These are phyloP conservation scores for Myxocyprinus asiaticus DNA, from an alignment of 2,113 vertebrate species.

Conservation along the genomic window DNA sequence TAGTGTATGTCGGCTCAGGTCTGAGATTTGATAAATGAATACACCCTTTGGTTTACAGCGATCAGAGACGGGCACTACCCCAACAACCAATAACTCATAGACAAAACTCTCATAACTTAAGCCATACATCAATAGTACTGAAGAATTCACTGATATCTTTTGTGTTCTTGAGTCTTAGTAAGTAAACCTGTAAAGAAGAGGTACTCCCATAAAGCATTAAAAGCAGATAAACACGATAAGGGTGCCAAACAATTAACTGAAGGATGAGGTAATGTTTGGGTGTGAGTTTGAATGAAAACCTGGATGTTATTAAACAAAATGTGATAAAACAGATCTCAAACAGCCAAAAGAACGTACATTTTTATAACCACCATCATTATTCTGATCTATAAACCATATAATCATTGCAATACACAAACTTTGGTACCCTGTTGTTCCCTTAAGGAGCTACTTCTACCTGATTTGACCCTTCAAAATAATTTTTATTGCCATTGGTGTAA, in stretches of 20 bases:
- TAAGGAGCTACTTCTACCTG: too few species aligned
- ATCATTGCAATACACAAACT: too few species aligned
- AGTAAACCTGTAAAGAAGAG: background rate
- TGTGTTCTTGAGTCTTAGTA: background rate
- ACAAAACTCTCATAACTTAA: slow-evolving; percentile 1
- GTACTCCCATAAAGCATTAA: background rate
- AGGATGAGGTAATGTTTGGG: slow-evolving; percentile 9
- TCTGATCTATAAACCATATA: too few species aligned
- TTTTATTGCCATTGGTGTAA: too few species aligned
- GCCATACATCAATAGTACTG: background rate
- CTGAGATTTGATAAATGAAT: slow-evolving; percentile 15
- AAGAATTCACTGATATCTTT: background rate
- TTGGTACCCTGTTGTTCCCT: too few species aligned
- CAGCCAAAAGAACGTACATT: background rate
- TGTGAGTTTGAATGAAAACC: slow-evolving; percentile 6
- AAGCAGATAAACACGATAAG: slow-evolving; percentile 14
- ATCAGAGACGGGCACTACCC: background rate
- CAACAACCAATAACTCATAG: background rate
- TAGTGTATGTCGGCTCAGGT: background rate
- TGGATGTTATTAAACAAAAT: background rate
- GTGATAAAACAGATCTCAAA: background rate
- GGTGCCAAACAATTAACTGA: slow-evolving; percentile 6
- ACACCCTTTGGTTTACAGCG: slow-evolving; percentile 3
- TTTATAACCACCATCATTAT: too few species aligned
- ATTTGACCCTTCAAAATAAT: too few species aligned